Evolutionary conservation across 1,140 invertebrate species (phyloP).

Genomic region (Trichomalopsis sarcophagae): DNA sequence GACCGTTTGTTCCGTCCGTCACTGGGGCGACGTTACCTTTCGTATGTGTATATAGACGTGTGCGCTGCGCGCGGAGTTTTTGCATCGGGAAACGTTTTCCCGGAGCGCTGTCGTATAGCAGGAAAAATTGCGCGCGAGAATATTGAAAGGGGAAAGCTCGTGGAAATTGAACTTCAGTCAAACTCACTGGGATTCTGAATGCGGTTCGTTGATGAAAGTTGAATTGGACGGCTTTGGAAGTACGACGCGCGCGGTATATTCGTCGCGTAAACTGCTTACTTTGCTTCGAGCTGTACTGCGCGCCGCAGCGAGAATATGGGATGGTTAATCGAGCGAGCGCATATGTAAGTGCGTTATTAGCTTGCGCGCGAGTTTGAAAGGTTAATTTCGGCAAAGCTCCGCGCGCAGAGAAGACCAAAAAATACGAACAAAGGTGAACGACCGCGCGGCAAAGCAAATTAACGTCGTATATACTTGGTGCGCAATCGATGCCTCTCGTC

Average conservation of each 20-base stretch:
- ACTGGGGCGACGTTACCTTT: too few relatives aligned
- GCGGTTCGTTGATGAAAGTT: slow-evolving; percentile 1
- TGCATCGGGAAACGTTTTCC: too few relatives aligned
- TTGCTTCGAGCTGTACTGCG: background rate
- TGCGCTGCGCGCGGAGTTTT: too few relatives aligned
- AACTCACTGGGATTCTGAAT: background rate
- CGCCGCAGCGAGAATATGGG: background rate
- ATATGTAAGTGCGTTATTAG: background rate
- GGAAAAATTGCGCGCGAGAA: background rate
- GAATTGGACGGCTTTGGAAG: background rate
- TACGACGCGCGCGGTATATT: background rate
- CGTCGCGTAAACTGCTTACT: background rate
- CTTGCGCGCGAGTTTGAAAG: background rate
- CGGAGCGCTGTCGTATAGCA: too few relatives aligned
- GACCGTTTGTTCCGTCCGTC: background rate
- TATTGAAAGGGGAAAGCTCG: background rate
- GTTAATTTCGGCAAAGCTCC: background rate
- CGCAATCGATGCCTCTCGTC: background rate
- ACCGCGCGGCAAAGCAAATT: slow-evolving; percentile 1
- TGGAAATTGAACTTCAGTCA: background rate
- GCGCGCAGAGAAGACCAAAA: too few relatives aligned
- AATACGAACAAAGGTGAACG: too few relatives aligned
- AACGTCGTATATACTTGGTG: background rate
- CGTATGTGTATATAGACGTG: too few relatives aligned
- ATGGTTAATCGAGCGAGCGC: background rate